These are phyloP conservation scores for Cactoblastis cactorum DNA, from an alignment of 2,888 invertebrate genomes.

Conservation along the genomic window DNA sequence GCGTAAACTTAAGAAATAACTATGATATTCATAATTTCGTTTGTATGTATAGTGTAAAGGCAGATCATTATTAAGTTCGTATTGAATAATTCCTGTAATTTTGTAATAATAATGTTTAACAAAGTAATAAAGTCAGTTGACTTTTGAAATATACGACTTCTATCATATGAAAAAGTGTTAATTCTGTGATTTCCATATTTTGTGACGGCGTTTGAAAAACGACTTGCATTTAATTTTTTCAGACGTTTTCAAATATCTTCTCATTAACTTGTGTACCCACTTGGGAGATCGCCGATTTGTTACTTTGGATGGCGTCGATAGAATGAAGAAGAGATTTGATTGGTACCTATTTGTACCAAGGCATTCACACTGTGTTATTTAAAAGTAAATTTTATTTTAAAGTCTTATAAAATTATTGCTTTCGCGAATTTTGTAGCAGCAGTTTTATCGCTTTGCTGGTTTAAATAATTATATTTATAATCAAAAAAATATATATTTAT, in stretches of 20 bases:
- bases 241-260: constrained; percentile 68
- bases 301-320: constrained; percentile 58
- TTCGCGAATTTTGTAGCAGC: no score
- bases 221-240: constrained; percentile 69
- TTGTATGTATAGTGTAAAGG: no score
- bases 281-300: constrained; percentile 71
- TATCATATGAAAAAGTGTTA: not conserved
- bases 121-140: not conserved
- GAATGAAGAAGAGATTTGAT: constrained; percentile 58
- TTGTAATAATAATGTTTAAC: no score
- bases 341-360: constrained; percentile 39
- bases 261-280: constrained; percentile 75
- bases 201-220: constrained; percentile 54
- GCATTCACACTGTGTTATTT: constrained; percentile 29
- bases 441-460: no score
- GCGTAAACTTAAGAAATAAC: no score
- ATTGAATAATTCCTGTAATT: no score
- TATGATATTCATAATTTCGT: no score
- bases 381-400: no score
- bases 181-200: not conserved
- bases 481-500: constrained; percentile 12
- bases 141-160: not conserved
- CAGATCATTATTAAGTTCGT: no score
- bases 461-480: no score
- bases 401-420: no score